Conservation (phyloP, 2,888 invertebrate genomes). For the Trileptium ribeirensis region DNA sequence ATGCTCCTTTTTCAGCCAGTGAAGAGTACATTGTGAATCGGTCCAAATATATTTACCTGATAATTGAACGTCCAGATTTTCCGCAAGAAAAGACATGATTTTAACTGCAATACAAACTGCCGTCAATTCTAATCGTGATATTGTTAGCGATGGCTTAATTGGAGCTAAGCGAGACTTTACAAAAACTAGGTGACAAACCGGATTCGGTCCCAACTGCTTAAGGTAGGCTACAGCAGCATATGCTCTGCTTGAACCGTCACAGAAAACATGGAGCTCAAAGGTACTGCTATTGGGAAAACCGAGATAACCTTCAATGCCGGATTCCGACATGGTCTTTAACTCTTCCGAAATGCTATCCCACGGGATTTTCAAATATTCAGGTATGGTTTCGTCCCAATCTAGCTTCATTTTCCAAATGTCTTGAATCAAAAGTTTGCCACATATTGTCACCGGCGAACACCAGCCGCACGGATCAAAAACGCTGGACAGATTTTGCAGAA, state of each 20-base stretch:
- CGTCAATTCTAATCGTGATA: constrained; percentile 24
- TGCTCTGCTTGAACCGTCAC: background rate
- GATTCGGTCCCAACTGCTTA: background rate
- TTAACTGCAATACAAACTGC: background rate
- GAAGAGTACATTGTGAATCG: background rate
- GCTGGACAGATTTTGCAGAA: background rate
- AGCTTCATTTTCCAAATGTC: background rate
- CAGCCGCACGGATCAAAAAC: background rate
- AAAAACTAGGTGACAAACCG: background rate
- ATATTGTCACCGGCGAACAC: background rate
- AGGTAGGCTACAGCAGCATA: background rate
- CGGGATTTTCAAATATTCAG: background rate
- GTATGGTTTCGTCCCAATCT: background rate
- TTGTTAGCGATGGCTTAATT: background rate
- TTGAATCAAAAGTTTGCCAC: background rate
- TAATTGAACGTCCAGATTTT: background rate
- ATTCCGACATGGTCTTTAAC: background rate
- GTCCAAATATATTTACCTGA: background rate
- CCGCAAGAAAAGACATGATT: background rate
- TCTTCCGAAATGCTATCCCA: background rate
- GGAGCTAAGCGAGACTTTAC: background rate
- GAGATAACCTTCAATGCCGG: background rate
- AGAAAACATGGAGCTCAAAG: background rate
- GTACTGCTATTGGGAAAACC: background rate
- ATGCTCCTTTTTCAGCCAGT: background rate